These are phyloP conservation scores for Mesopsocus fuscifrons DNA, from an alignment of 2,888 invertebrate species.

Conservation along the genomic window DNA sequence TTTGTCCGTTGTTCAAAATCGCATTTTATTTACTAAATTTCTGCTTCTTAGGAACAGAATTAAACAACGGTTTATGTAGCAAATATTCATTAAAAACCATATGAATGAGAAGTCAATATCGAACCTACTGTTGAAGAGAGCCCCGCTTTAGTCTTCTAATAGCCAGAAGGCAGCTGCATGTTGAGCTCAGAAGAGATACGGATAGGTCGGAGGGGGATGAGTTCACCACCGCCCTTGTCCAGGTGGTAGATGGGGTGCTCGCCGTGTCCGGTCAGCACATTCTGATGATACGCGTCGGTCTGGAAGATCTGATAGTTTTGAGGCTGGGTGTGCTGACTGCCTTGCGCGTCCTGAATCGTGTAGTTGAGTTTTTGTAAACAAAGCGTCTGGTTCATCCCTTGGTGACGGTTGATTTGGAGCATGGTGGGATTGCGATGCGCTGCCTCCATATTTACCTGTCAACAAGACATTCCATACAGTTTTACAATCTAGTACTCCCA, in stretches of 20 bases:
- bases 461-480: not conserved
- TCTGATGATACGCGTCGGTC: constrained; percentile 6
- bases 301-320: constrained; percentile 9
- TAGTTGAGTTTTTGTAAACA: constrained; percentile 6
- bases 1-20: too few relatives aligned
- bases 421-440: constrained; percentile 4
- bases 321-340: not conserved
- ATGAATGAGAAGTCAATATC: too few relatives aligned
- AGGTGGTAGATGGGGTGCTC: constrained; percentile 4
- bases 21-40: too few relatives aligned
- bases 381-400: constrained; percentile 1
- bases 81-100: too few relatives aligned
- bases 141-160: too few relatives aligned
- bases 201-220: constrained; percentile 1
- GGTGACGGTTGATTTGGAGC: constrained; percentile 7
- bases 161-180: constrained; percentile 4
- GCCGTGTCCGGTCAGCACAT: not conserved
- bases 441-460: constrained; percentile 4
- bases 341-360: constrained; percentile 7
- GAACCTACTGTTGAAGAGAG: too few relatives aligned
- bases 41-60: too few relatives aligned
- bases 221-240: not conserved
- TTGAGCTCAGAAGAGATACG: not conserved
- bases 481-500: too few relatives aligned
- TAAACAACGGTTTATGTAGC: too few relatives aligned